A percentile compares a stretch with the other conserved stretches of the same genome.
Conservation (phyloP, 2,113 vertebrate genomes). For the Cheilinus undulatus region DNA sequence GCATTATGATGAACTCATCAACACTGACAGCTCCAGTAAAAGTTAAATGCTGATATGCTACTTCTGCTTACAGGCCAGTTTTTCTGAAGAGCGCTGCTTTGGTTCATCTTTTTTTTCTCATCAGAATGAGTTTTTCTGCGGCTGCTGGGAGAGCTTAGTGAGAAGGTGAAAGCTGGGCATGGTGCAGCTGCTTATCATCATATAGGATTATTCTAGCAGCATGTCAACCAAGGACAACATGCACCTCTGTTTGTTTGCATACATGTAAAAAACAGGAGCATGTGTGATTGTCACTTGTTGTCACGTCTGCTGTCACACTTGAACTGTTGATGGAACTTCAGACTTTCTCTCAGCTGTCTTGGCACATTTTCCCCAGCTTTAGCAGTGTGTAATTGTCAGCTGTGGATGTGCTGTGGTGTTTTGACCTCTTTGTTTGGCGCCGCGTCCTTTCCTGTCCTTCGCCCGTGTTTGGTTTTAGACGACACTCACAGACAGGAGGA, state of each 20-base stretch:
- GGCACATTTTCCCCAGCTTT: conserved; percentile 14
- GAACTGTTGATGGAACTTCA: conserved; percentile 6
- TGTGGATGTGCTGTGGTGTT: conserved; percentile 22
- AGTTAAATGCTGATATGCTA: too few relatives aligned
- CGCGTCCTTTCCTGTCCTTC: conserved; percentile 54
- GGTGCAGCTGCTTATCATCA: too few relatives aligned
- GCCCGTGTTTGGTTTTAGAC: conserved; percentile 38
- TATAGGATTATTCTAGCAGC: too few relatives aligned
- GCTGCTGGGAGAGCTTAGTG: too few relatives aligned
- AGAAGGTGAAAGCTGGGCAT: too few relatives aligned
- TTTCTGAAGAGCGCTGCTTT: too few relatives aligned
- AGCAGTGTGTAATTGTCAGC: conserved; percentile 30
- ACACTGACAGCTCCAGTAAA: too few relatives aligned
- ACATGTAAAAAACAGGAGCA: not conserved
- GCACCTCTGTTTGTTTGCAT: not conserved
- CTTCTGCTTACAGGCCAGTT: too few relatives aligned
- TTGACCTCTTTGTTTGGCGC: conserved; percentile 18
- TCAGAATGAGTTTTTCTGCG: too few relatives aligned
- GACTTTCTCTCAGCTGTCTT: not conserved
- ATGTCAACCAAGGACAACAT: not conserved
- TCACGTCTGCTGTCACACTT: not conserved
- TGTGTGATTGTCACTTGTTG: not conserved
- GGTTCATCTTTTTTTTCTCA: too few relatives aligned
- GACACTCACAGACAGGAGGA: conserved; percentile 26
- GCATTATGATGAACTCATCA: too few relatives aligned